A percentile compares a stretch with the other conserved stretches of the same genome.
Evolutionary conservation across 1,140 invertebrate genomes (phyloP).

Genomic region (Mesaphorura yosii): DNA sequence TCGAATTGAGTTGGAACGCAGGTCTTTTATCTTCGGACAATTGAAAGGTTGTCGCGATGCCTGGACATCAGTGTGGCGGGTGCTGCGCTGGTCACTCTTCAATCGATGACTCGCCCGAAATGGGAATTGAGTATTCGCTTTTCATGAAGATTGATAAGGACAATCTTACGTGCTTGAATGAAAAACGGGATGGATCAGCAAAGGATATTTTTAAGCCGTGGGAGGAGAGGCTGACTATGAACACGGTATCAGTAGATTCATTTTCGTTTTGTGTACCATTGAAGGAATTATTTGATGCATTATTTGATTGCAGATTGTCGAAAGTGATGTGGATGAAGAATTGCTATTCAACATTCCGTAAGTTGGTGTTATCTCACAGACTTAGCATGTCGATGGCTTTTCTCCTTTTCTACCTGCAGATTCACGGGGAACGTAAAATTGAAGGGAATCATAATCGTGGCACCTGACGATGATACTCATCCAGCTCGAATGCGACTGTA

Average conservation of each 20-base stretch:
- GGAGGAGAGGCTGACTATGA: constrained; percentile 66
- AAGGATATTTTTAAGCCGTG: constrained; percentile 83
- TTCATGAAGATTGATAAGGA: constrained; percentile 78
- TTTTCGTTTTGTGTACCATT: constrained; percentile 6
- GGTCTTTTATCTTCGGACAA: no score
- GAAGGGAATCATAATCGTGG: constrained; percentile 82
- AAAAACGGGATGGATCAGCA: constrained; percentile 68
- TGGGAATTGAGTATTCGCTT: constrained; percentile 74
- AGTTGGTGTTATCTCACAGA: constrained; percentile 34
- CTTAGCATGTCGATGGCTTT: neutral
- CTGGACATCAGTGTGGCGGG: no score
- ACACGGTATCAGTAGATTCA: constrained; percentile 47
- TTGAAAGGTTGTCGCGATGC: no score
- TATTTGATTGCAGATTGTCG: constrained; percentile 59
- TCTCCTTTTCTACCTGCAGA: no score
- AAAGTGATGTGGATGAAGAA: constrained; percentile 90
- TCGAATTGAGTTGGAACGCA: no score
- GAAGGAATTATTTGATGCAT: neutral
- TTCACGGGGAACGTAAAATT: constrained; percentile 90
- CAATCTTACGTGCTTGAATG: constrained; percentile 85
- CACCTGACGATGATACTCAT: constrained; percentile 69
- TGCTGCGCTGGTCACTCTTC: constrained; percentile 40
- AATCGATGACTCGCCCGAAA: constrained; percentile 52
- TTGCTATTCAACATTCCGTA: constrained; percentile 87
- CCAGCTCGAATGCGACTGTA: constrained; percentile 77